phyloP scores from a whole-genome alignment of 2,113 vertebrate genomes.

The Coryphaenoides rupestris region DNA sequence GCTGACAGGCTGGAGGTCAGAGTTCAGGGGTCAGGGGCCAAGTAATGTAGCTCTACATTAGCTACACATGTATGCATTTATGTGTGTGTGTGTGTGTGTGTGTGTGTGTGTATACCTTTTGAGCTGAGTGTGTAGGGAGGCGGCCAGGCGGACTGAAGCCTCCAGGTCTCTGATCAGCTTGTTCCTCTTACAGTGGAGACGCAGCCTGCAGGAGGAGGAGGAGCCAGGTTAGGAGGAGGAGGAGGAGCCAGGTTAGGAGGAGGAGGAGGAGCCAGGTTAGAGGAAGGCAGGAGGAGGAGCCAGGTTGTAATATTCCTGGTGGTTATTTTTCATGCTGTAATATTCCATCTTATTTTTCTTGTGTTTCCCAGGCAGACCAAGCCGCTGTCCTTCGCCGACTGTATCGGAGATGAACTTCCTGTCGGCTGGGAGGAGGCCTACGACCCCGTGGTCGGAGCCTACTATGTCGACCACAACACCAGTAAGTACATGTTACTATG shows the following conservation, averaged over 20 bases:
- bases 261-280: no score
- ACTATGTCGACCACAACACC: slow-evolving; percentile 98
- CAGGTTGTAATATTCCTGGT: no score
- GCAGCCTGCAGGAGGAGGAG: slow-evolving; percentile 69
- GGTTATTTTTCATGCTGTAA: slow-evolving; percentile 15
- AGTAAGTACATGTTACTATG: slow-evolving; percentile 75
- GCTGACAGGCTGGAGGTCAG: slow-evolving; percentile 80
- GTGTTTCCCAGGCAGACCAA: slow-evolving; percentile 87
- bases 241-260: no score
- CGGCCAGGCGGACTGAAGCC: slow-evolving; percentile 84
- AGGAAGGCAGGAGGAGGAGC: no score
- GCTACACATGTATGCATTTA: background rate
- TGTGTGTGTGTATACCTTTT: slow-evolving; percentile 76
- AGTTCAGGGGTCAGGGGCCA: no score
- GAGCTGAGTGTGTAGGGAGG: slow-evolving; percentile 82
- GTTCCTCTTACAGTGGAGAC: slow-evolving; percentile 88
- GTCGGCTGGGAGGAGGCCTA: slow-evolving; percentile 97
- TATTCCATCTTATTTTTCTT: slow-evolving; percentile 15
- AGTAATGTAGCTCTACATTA: background rate
- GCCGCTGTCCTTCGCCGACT: slow-evolving; percentile 96
- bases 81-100: background rate
- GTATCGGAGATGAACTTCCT: slow-evolving; percentile 94
- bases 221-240: background rate
- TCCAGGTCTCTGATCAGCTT: slow-evolving; percentile 91
- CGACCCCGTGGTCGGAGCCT: slow-evolving; percentile 87